These are phyloP conservation scores for Amazona vittata DNA, from an alignment of 2,113 vertebrate species.

Conservation along the genomic window DNA sequence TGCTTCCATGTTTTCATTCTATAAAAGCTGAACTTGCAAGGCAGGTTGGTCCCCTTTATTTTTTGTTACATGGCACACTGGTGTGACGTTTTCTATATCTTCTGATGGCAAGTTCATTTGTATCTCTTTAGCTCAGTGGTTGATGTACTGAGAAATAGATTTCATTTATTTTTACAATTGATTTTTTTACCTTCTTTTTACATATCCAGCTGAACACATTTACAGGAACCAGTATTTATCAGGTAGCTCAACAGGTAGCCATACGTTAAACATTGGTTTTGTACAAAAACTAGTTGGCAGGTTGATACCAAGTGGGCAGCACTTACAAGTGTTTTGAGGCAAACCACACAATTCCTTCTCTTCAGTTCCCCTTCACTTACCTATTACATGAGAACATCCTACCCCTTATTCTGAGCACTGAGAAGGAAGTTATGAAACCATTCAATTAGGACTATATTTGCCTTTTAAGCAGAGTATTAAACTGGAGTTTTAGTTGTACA, in stretches of 20 bases:
- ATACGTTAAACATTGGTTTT: background rate
- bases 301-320: background rate
- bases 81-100: background rate
- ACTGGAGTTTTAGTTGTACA: conserved; percentile 69
- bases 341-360: background rate
- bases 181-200: background rate
- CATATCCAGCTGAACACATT: background rate
- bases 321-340: background rate
- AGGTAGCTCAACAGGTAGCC: background rate
- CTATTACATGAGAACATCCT: background rate
- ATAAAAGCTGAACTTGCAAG: background rate
- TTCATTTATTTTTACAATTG: background rate
- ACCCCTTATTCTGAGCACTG: background rate
- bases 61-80: background rate
- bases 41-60: background rate
- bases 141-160: background rate
- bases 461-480: conserved; percentile 55
- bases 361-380: background rate
- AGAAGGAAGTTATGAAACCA: background rate
- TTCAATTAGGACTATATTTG: conserved; percentile 11
- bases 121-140: background rate
- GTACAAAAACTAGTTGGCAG: background rate
- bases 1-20: background rate
- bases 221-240: background rate
- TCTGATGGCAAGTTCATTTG: background rate